Conservation (phyloP, 2,888 invertebrate species). For the Drosophila mercatorum region DNA sequence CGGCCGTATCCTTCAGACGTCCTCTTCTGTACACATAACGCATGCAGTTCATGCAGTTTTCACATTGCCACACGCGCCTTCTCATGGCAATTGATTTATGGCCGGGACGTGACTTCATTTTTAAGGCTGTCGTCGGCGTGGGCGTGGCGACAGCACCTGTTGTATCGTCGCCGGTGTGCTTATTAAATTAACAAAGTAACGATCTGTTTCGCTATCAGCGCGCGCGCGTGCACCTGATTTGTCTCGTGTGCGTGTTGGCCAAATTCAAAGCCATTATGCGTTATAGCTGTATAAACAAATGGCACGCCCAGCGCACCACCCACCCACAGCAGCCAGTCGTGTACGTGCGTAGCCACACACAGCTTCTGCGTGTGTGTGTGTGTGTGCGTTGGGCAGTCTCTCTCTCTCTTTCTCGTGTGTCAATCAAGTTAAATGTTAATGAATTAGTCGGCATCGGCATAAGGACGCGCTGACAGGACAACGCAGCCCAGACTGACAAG, state of each 20-base stretch:
- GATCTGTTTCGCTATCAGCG: slow-evolving; percentile 46
- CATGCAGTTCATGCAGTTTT: slow-evolving; percentile 63
- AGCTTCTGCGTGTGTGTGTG: not conserved
- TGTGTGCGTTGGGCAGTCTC: slow-evolving; percentile 6
- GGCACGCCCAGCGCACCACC: slow-evolving; percentile 28
- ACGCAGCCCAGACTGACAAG: slow-evolving; percentile 63
- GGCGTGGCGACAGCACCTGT: slow-evolving; percentile 62
- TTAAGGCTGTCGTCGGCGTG: slow-evolving; percentile 10
- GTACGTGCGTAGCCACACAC: slow-evolving; percentile 52
- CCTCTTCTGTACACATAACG: slow-evolving; percentile 16
- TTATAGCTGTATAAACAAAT: slow-evolving; percentile 76
- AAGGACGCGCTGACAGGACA: slow-evolving; percentile 72
- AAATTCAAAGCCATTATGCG: slow-evolving; percentile 72
- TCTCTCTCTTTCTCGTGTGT: slow-evolving; percentile 58
- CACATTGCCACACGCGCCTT: slow-evolving; percentile 45
- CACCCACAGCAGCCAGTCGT: slow-evolving; percentile 6
- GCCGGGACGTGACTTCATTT: slow-evolving; percentile 74
- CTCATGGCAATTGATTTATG: slow-evolving; percentile 79
- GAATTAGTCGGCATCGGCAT: slow-evolving; percentile 68
- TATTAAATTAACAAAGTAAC: slow-evolving; percentile 77
- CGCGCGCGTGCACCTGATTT: slow-evolving; percentile 26
- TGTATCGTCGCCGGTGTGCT: slow-evolving; percentile 51
- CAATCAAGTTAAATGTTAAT: slow-evolving; percentile 81
- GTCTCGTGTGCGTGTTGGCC: slow-evolving; percentile 31
- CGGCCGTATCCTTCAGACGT: slow-evolving; percentile 1